Base-by-base conservation (phyloP, 2,888 invertebrate species). In the Dasysyrphus tricinctus region DNA sequence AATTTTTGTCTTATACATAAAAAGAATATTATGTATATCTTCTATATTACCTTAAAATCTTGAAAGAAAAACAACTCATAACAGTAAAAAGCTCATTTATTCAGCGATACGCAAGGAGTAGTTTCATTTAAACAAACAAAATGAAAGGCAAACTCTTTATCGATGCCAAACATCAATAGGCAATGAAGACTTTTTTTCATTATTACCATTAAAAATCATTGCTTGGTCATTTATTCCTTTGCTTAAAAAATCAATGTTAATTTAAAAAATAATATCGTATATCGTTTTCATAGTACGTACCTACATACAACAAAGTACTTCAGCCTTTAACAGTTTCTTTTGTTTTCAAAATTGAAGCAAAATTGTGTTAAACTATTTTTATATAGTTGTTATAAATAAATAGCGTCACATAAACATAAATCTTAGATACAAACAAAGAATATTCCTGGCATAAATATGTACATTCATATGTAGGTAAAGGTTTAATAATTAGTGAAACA, bases 1-100 rank as follows among this genome's bases (percentile, higher is more conserved):
- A 73, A 73, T 56, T 80, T 80, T 85, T 63, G 74, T 79, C 79
- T 44, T 74, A 78, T 16, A 42, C 7, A 61, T 24, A 61, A 6
- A 61, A 61, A 42, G 37, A 34, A 32, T 9, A 3, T 32, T 37
- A 77, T 73, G 51, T 24, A 24, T 44, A 44, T 32, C 29, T 56
- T 32, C 32, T 72, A 44, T 24, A 57, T 32, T 24, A 54, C n/a
- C 56, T 54, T 56, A 19, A 42, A 56, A 29, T 19, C 24, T 29
- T 34, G 16, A 54, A 42, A 42, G 19, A 37, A 19, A 44, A 37
- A 14, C 54, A 54, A 39, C 8, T 24, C 14, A 24, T 11, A 14
- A 39, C 19, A 37, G 32, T 56, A 8, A 32, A 39, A 59, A 14
- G 5, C 59, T 32, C 37, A 61, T 61, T 39, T 19, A 12, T 61